Evolutionary conservation across 2,113 vertebrate species (phyloP).

Genomic region (Mellivora capensis): DNA sequence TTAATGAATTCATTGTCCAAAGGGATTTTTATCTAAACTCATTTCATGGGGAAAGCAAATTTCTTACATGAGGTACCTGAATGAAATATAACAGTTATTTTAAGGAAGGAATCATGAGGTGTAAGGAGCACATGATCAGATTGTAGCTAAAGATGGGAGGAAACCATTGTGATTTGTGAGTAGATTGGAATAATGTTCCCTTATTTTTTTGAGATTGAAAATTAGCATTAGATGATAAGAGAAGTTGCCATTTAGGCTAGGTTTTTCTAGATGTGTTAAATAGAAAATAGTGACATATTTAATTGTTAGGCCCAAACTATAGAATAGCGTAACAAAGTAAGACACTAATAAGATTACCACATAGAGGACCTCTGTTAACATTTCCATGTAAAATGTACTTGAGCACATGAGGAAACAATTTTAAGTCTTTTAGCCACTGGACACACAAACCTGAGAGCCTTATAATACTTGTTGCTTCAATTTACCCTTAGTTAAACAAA

Average conservation of each 20-base stretch:
- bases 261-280: not conserved
- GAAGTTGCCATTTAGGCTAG: not conserved
- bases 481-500: not conserved
- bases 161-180: not conserved
- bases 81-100: not conserved
- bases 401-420: not conserved
- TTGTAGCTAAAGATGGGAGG: not conserved
- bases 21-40: not conserved
- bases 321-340: not conserved
- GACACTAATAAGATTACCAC: not conserved
- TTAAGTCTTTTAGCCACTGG: not conserved
- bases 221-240: not conserved
- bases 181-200: not conserved
- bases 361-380: not conserved
- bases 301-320: not conserved
- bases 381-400: not conserved
- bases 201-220: conserved; percentile 1
- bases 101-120: not conserved
- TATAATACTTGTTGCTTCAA: conserved; percentile 20
- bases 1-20: conserved; percentile 27
- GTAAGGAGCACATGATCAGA: not conserved
- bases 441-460: not conserved
- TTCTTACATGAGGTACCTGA: not conserved
- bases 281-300: not conserved
- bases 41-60: not conserved